phyloP scores from a whole-genome alignment of 2,888 invertebrate genomes.

The Tubiluchus corallicola region DNA sequence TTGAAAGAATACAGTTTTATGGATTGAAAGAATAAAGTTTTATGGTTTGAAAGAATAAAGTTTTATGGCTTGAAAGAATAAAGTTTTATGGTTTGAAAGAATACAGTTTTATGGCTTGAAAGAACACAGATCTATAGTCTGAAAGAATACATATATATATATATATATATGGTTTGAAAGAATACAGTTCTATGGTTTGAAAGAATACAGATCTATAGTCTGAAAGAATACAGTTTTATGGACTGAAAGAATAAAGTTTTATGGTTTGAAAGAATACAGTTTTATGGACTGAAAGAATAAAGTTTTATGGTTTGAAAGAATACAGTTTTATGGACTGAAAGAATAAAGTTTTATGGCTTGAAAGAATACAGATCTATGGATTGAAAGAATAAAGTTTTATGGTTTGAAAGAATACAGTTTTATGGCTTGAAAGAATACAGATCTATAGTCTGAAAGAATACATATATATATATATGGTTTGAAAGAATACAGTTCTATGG shows the following conservation, averaged over 20 bases:
- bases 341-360: no score
- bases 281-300: no score
- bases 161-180: neutral
- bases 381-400: no score
- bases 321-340: no score
- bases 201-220: neutral
- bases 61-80: no score
- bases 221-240: neutral
- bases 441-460: neutral
- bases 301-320: neutral
- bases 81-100: neutral
- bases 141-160: neutral
- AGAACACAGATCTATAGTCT: neutral
- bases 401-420: neutral
- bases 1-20: neutral
- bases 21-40: no score
- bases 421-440: no score
- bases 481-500: no score
- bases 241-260: no score
- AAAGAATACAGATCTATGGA: neutral
- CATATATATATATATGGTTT: no score
- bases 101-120: no score
- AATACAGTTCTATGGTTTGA: neutral
- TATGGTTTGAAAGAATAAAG: neutral
- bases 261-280: neutral